Conservation (phyloP, 2,113 vertebrate genomes). For the Dicentrarchus labrax region DNA sequence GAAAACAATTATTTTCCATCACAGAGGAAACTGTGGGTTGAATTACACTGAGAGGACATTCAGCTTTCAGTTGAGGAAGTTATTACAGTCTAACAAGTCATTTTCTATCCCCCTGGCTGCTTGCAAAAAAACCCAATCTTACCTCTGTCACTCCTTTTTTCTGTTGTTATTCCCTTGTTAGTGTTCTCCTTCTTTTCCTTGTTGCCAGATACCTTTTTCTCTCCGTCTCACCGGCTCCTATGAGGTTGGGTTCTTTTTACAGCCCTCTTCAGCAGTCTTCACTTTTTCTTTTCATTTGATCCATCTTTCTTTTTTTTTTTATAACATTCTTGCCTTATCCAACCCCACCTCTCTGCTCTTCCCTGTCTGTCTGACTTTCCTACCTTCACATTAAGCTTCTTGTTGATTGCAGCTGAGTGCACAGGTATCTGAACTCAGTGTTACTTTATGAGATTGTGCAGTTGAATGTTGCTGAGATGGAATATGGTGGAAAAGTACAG, state of each 20-base stretch:
- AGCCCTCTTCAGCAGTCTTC: conserved; percentile 32
- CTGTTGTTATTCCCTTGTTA: conserved; percentile 45
- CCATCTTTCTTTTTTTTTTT: conserved; percentile 45
- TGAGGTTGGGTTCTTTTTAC: conserved; percentile 35
- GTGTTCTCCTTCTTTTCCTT: conserved; percentile 36
- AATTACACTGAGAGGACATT: conserved; percentile 59
- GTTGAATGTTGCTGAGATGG: conserved; percentile 1
- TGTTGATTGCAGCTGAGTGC: conserved; percentile 27
- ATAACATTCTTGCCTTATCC: conserved; percentile 39
- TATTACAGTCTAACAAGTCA: conserved; percentile 53
- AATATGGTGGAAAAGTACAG: neutral
- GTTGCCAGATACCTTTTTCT: conserved; percentile 42
- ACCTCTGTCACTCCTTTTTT: conserved; percentile 58
- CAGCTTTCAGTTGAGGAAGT: conserved; percentile 58
- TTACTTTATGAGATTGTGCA: conserved; percentile 1
- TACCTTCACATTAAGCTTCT: conserved; percentile 5
- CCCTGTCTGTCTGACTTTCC: conserved; percentile 14
- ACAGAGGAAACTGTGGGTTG: conserved; percentile 57
- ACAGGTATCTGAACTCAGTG: conserved; percentile 30
- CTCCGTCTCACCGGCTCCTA: conserved; percentile 34
- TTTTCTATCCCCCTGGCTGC: conserved; percentile 37
- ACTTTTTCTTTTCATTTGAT: conserved; percentile 57
- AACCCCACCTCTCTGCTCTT: conserved; percentile 36
- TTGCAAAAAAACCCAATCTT: conserved; percentile 44
- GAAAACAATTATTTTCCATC: conserved; percentile 58